Percentiles rank a stretch among this genome's conserved stretches.
phyloP scores from a whole-genome alignment of 2,113 vertebrate genomes.

The Hassar affinis region DNA sequence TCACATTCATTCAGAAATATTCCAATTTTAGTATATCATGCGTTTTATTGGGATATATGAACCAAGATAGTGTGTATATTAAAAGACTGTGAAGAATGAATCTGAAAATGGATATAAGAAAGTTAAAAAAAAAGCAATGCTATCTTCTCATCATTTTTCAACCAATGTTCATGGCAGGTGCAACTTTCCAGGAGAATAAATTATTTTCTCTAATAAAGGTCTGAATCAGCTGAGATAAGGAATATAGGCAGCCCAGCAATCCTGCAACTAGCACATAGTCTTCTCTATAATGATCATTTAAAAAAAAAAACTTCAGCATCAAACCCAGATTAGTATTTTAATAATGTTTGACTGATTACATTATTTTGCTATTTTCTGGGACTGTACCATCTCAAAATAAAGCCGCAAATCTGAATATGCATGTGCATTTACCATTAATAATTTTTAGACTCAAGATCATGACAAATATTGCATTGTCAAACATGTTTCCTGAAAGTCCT shows the following conservation, averaged over 20 bases:
- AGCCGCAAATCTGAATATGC: neutral
- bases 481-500: neutral
- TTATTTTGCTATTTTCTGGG: neutral
- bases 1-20: neutral
- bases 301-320: neutral
- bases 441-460: neutral
- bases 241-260: conserved; percentile 1
- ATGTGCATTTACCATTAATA: neutral
- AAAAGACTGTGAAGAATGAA: neutral
- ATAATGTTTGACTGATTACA: conserved; percentile 48
- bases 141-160: neutral
- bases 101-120: neutral
- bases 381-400: neutral
- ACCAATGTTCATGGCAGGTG: conserved; percentile 16
- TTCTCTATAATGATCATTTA: neutral
- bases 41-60: neutral
- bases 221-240: conserved; percentile 14
- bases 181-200: conserved; percentile 28
- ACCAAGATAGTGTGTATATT: neutral
- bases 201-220: conserved; percentile 37
- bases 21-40: neutral
- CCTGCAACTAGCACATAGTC: neutral
- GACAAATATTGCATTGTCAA: neutral
- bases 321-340: conserved; percentile 31
- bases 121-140: too few species aligned